Evolutionary conservation across 2,797 vertebrate genomes (phyloP), one percentile per base, ranked within the genome.

Genomic region (Echiichthys vipera): DNA sequence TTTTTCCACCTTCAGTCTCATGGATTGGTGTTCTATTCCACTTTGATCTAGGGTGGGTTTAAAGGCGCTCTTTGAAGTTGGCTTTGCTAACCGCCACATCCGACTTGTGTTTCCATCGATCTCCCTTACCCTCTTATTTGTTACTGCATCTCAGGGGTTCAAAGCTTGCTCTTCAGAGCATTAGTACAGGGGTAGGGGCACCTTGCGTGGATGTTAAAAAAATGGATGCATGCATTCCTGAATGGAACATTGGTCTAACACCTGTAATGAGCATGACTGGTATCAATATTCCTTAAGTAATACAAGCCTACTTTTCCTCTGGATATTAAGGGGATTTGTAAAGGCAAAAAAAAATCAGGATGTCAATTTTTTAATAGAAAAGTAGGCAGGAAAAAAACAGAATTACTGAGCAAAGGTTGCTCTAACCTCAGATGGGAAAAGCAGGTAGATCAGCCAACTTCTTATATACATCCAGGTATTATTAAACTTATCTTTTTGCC

Each of bases 101-200:
- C 88, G 89, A 94, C 92, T 94, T 88, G 89, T 93, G 87, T 94
- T 92, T 83, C 88, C 89, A 95, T 95, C 85, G 92, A 95, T 94
- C 91, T 89, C 74, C 74, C 73, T 88, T 74, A 85, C 89, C 78
- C 89, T 90, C 78, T 78, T 91, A 88, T 94, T 94, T 94, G 93
- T 90, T 91, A 87, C 87, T 81, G 79, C 88, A 89, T 87, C 86
- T 84, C 70, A 67, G 73, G 80, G 83, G 91, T 94, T 95, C 93
- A 94, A 94, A 94, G 92, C 84, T 68, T 78, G 72, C 79, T 72
- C 86, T 78, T 79, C 83, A 65, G 85, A 90, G 76, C 78, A 64
- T 84, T 88, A 77, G 67, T 77, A 72, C 65, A 45, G 65, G 64
- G 84, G 74, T 75, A 74, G 55, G 53, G 65, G 72, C 73, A 55